Evolutionary conservation across 30 jellyfish, hydroid and myxozoan genomes (phyloP).

Genomic region (Mastigias papua): DNA sequence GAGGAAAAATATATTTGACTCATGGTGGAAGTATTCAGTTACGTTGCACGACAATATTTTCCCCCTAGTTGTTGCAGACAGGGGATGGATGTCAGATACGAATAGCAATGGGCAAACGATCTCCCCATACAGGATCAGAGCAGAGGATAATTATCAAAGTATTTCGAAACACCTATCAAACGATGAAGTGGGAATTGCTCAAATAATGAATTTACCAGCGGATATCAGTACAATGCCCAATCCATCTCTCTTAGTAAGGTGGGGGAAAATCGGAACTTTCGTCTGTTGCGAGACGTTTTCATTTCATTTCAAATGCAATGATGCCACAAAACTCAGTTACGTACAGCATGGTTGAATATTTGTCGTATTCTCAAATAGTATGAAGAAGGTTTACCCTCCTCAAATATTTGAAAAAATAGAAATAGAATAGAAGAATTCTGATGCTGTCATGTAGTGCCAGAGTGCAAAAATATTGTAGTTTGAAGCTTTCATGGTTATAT

Average conservation of each 20-base stretch:
- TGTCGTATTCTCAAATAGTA: too few relatives aligned
- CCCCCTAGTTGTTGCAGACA: conserved; percentile 11
- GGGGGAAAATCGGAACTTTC: too few relatives aligned
- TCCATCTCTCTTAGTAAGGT: conserved; percentile 18
- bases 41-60: conserved; percentile 47
- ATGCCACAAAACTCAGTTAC: too few relatives aligned
- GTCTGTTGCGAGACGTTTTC: too few relatives aligned
- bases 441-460: too few relatives aligned
- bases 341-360: too few relatives aligned
- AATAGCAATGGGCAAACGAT: not conserved
- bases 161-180: not conserved
- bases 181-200: conserved; percentile 63
- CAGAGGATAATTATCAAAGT: not conserved
- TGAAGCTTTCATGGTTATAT: too few relatives aligned
- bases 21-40: conserved; percentile 62
- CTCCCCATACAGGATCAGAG: not conserved
- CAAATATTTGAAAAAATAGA: too few relatives aligned
- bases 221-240: not conserved
- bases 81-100: not conserved
- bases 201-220: conserved; percentile 7
- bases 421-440: too few relatives aligned
- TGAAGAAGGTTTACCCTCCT: too few relatives aligned
- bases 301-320: too few relatives aligned
- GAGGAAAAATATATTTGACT: conserved; percentile 49
- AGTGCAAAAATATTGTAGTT: too few relatives aligned